A percentile compares a stretch with the other conserved stretches of the same genome.
Evolutionary conservation across 2,113 vertebrate species (phyloP).

Genomic region (Guaruba guarouba): DNA sequence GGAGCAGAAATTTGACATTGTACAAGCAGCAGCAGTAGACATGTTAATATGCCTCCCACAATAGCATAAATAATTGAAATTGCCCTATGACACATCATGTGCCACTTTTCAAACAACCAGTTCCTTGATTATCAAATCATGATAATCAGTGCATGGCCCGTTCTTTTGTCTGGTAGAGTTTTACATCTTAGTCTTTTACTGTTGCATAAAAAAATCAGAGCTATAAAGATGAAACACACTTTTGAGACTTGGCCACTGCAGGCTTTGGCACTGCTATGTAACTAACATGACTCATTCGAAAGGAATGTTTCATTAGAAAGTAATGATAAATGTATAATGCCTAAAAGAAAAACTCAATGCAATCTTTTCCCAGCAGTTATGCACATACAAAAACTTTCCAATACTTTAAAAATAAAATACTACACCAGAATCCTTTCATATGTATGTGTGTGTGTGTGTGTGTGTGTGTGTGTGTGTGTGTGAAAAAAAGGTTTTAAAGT

Average conservation of each 20-base stretch:
- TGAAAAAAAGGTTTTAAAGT: not conserved
- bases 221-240: not conserved
- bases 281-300: not conserved
- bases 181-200: not conserved
- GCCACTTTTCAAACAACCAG: conserved; percentile 24
- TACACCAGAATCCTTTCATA: not conserved
- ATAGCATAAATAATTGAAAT: conserved; percentile 55
- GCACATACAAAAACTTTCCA: not conserved
- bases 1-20: not conserved
- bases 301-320: not conserved
- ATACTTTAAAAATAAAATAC: not conserved
- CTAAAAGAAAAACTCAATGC: not conserved
- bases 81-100: not conserved
- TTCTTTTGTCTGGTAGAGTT: not conserved
- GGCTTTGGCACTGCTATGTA: not conserved
- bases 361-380: not conserved
- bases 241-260: not conserved
- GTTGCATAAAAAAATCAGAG: not conserved
- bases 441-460: not conserved
- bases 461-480: not conserved
- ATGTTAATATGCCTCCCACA: not conserved
- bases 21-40: not conserved
- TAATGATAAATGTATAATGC: not conserved
- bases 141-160: not conserved
- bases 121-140: conserved; percentile 49